A percentile compares a stretch with the other conserved stretches of the same genome.
phyloP scores from a whole-genome alignment of 2,797 vertebrate genomes.

The Leucoraja ocellata region DNA sequence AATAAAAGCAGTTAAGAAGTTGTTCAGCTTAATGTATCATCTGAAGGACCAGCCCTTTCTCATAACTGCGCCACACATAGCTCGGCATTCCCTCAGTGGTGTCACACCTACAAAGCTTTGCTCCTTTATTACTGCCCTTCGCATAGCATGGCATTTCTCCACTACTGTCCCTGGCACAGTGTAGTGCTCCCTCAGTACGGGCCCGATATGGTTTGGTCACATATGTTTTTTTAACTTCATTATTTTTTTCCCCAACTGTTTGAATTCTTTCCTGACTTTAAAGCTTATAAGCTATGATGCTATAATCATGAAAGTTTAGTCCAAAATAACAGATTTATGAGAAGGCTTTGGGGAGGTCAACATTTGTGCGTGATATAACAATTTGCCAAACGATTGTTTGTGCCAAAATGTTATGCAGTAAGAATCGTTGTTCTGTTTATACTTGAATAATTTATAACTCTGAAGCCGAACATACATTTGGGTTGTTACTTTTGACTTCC shows the following conservation, averaged over 20 bases:
- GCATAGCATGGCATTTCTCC: too few species aligned
- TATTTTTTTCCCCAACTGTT: not conserved
- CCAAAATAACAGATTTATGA: slow-evolving; percentile 11
- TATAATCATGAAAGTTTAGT: not conserved
- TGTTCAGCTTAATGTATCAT: too few species aligned
- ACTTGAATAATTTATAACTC: not conserved
- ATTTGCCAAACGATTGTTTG: not conserved
- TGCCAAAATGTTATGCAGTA: not conserved
- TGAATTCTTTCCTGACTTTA: not conserved
- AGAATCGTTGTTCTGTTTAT: not conserved
- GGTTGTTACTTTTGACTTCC: not conserved
- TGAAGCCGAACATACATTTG: not conserved
- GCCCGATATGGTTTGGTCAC: not conserved
- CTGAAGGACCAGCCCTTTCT: too few species aligned
- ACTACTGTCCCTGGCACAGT: too few species aligned
- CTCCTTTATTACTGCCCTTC: too few species aligned
- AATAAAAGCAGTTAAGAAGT: too few species aligned
- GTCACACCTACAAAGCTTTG: too few species aligned
- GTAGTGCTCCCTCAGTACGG: too few species aligned
- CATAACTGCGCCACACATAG: too few species aligned
- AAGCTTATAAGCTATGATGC: not conserved
- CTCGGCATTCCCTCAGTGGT: too few species aligned
- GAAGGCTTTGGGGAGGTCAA: not conserved
- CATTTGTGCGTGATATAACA: not conserved
- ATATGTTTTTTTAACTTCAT: not conserved